Evolutionary conservation across 2,797 vertebrate genomes (phyloP), one percentile per base, ranked within the genome.

Genomic region (Acanthiza pusilla): DNA sequence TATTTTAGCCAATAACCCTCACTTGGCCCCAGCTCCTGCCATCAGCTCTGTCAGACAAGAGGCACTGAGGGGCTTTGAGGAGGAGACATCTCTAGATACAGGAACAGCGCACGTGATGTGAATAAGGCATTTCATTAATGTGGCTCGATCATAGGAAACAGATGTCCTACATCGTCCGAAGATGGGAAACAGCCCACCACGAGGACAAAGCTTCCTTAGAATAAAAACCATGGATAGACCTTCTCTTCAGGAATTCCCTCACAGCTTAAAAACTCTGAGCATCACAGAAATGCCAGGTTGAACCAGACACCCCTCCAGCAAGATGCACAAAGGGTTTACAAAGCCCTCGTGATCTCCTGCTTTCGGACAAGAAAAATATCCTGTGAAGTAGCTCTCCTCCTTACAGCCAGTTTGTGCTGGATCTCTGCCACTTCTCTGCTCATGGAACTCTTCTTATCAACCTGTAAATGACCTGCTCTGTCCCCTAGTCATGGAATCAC

Each of bases 211-310:
- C 53, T 38, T 25, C 79, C 38, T 16, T 13, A 14, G 38, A 53
- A 11, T 17, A n/a, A 43, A 32, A 66, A 30, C 5, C 3, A 30
- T 22, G n/a, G 60, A 18, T 0, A 1, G 1, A 16, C 10, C 48
- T 81, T 47, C 21, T 54, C 43, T 34, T 18, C 0, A 3, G 54
- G 25, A 74, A 48, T 51, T 77, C 51, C 61, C 36, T 8, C 36
- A 16, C 20, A 32, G 51, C 19, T 47, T 13, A 16, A 45, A 36
- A 26, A 9, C 42, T 5, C 62, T 55, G 4, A 11, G 29, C 0
- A 1, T 8, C 73, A 20, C 60, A 65, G 29, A 68, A 74, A 48
- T 27, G 27, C 58, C 74, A 55, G 47, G 25, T 2, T 16, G 47
- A 75, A 60, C 18, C 72, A 66, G 48, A 38, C 73, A 4, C 20